Conservation (phyloP, 30 jellyfish, hydroid and myxozoan genomes). For the Pseudorhiza aurosa region DNA sequence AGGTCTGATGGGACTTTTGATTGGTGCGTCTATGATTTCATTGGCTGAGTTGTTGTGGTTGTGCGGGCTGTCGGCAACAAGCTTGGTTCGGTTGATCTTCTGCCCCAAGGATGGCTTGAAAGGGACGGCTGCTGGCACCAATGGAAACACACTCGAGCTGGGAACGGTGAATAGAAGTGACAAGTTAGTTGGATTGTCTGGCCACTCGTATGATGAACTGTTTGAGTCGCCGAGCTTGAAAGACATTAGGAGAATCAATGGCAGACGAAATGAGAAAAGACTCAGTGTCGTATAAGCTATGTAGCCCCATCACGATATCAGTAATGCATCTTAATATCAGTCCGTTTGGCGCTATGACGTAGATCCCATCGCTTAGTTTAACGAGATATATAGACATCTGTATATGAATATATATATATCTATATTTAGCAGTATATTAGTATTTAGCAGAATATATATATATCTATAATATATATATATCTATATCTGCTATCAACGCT, state of each 20-base stretch:
- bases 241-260: neutral
- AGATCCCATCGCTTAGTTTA: too few species aligned
- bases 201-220: neutral
- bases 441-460: too few species aligned
- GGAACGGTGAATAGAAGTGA: neutral
- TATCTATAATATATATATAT: too few species aligned
- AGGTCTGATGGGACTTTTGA: constrained; percentile 45
- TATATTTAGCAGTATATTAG: too few species aligned
- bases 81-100: neutral
- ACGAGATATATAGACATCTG: too few species aligned
- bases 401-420: too few species aligned
- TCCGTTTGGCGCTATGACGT: too few species aligned
- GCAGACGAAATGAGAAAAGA: too few species aligned
- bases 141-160: neutral
- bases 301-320: too few species aligned
- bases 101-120: neutral
- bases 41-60: constrained; percentile 49
- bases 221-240: neutral
- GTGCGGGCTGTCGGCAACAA: constrained; percentile 5
- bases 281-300: too few species aligned
- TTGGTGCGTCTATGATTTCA: constrained; percentile 41
- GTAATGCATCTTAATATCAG: too few species aligned
- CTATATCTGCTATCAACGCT: too few species aligned
- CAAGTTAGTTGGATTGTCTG: neutral
- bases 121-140: neutral